A percentile compares a stretch with the other conserved stretches of the same genome.
Conservation (phyloP, 2,888 invertebrate species). For the Venustoraphidia nigricollis region DNA sequence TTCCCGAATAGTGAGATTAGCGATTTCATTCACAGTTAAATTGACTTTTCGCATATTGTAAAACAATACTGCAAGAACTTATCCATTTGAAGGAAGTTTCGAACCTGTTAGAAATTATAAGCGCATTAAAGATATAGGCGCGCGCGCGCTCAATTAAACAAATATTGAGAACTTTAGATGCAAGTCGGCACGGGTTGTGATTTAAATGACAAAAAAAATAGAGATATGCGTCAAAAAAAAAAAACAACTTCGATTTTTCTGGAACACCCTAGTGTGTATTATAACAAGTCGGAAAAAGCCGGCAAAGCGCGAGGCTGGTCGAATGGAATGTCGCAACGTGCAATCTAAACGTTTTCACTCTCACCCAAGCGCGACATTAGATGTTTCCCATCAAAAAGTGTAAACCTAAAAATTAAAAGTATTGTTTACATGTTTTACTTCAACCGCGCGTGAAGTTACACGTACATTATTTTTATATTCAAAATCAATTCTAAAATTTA, state of each 20-base stretch:
- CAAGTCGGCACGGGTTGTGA: slow-evolving; percentile 4
- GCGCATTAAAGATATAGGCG: slow-evolving; percentile 2
- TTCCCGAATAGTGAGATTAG: slow-evolving; percentile 7
- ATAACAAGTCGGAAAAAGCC: no score
- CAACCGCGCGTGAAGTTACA: no score
- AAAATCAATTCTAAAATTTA: no score
- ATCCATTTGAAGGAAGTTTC: slow-evolving; percentile 10
- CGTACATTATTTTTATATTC: no score
- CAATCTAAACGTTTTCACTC: no score
- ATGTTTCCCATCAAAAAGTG: no score
- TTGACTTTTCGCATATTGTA: slow-evolving; percentile 10
- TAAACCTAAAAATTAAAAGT: no score
- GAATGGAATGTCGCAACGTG: no score
- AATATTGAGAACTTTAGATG: slow-evolving; percentile 1
- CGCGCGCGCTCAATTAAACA: no score
- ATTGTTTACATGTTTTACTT: no score
- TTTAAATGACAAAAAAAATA: not conserved
- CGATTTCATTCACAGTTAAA: slow-evolving; percentile 9
- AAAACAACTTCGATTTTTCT: not conserved
- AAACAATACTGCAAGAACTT: slow-evolving; percentile 10
- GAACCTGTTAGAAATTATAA: slow-evolving; percentile 6
- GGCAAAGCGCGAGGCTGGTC: no score
- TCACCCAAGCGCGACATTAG: no score
- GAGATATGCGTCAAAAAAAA: not conserved
- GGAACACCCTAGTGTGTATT: not conserved